These are phyloP conservation scores for Sphenodon punctatus DNA, from an alignment of 2,797 vertebrate genomes.

Conservation along the genomic window DNA sequence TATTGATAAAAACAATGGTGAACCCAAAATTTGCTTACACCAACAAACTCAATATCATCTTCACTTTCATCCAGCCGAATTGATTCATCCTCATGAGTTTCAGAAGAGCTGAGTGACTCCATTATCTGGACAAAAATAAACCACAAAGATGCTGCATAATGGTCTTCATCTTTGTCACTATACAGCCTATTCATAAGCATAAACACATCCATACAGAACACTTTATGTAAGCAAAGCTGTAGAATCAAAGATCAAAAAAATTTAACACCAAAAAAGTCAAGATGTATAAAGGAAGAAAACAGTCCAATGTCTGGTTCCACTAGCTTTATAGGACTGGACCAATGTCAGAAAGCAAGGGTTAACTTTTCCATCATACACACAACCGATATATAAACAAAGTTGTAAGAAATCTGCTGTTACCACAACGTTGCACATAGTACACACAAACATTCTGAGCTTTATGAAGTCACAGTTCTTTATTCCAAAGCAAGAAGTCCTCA, in stretches of 20 bases:
- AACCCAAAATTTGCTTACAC: constrained; percentile 58
- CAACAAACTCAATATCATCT: constrained; percentile 76
- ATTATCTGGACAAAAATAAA: constrained; percentile 65
- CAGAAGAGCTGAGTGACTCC: constrained; percentile 45
- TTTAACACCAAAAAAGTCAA: no score
- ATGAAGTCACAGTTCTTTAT: no score
- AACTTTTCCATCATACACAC: no score
- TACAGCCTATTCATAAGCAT: background rate
- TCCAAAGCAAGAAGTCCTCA: no score
- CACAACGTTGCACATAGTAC: no score
- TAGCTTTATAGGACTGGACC: fast-evolving
- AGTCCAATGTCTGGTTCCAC: background rate
- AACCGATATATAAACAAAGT: background rate
- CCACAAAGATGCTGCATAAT: background rate
- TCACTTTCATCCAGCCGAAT: constrained; percentile 58
- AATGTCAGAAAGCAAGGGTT: fast-evolving
- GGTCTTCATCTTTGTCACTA: background rate
- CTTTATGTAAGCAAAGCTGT: no score
- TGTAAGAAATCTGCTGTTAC: background rate
- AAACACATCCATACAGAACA: no score
- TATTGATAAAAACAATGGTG: background rate
- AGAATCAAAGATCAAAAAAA: no score
- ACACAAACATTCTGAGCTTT: no score
- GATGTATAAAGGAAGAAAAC: no score
- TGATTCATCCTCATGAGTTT: background rate